Percentiles rank a stretch among this genome's conserved stretches.
These are phyloP conservation scores for Plagodis pulveraria DNA, from an alignment of 2,888 invertebrate species.

Conservation along the genomic window DNA sequence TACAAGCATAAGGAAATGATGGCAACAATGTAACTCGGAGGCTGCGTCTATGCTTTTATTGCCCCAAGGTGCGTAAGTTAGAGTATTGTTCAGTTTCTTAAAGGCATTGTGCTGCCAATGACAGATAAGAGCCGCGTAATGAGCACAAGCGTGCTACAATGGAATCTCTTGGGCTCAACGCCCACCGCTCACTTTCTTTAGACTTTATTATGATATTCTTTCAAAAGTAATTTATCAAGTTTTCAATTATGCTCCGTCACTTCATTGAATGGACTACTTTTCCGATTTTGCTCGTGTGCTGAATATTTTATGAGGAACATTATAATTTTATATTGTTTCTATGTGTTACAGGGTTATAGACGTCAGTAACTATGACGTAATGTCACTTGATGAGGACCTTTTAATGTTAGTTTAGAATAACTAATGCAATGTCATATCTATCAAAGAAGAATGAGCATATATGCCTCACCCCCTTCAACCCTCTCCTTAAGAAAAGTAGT, in stretches of 20 bases:
- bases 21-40: conserved; percentile 30
- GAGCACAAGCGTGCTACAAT: conserved; percentile 65
- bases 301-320: too few relatives aligned
- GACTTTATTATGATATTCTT: conserved; percentile 26
- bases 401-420: too few relatives aligned
- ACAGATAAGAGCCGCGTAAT: conserved; percentile 77
- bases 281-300: not conserved
- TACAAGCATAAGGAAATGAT: conserved; percentile 4
- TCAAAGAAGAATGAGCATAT: too few relatives aligned
- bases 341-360: too few relatives aligned
- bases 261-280: conserved; percentile 15
- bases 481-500: too few relatives aligned
- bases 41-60: conserved; percentile 46
- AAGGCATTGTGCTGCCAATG: conserved; percentile 75
- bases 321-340: too few relatives aligned
- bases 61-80: conserved; percentile 60
- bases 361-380: too few relatives aligned
- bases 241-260: conserved; percentile 21
- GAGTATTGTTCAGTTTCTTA: conserved; percentile 62
- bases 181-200: conserved; percentile 39
- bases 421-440: too few relatives aligned
- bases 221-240: conserved; percentile 33
- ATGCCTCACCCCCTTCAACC: too few relatives aligned
- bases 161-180: conserved; percentile 54
- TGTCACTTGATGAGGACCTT: too few relatives aligned